phyloP scores from a whole-genome alignment of 2,113 vertebrate genomes.

The Dromiciops gliroides region DNA sequence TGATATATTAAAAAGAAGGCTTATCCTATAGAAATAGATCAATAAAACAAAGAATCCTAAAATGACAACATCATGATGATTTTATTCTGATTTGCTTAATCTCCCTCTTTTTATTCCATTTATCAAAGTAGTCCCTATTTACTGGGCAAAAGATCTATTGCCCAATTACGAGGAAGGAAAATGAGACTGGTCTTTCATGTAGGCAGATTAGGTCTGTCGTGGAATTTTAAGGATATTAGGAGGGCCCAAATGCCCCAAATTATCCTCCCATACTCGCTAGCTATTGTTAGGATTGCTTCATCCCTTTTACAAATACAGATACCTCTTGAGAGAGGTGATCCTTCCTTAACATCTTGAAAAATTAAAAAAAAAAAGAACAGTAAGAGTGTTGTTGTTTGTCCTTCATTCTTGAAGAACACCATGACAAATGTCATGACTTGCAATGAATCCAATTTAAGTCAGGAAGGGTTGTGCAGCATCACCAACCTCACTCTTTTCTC shows the following conservation, averaged over 20 bases:
- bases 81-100: slow-evolving; percentile 58
- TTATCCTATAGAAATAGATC: slow-evolving; percentile 79
- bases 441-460: too few species aligned
- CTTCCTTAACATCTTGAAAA: background rate
- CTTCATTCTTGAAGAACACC: too few species aligned
- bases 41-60: slow-evolving; percentile 79
- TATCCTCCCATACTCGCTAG: background rate
- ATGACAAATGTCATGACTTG: too few species aligned
- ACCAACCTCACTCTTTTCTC: too few species aligned
- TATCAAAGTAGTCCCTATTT: background rate
- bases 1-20: slow-evolving; percentile 68
- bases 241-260: background rate
- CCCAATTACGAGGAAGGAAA: background rate
- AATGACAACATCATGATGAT: slow-evolving; percentile 55
- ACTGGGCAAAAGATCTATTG: background rate
- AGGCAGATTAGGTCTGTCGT: background rate
- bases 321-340: background rate
- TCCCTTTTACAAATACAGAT: background rate
- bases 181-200: background rate
- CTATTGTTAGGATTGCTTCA: background rate
- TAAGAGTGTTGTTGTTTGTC: too few species aligned
- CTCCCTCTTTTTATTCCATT: slow-evolving; percentile 13
- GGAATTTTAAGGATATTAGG: background rate
- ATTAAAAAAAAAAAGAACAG: background rate
- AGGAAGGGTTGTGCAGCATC: too few species aligned